Evolutionary conservation across 2,888 invertebrate species (phyloP).

Genomic region (Caprella mutica): DNA sequence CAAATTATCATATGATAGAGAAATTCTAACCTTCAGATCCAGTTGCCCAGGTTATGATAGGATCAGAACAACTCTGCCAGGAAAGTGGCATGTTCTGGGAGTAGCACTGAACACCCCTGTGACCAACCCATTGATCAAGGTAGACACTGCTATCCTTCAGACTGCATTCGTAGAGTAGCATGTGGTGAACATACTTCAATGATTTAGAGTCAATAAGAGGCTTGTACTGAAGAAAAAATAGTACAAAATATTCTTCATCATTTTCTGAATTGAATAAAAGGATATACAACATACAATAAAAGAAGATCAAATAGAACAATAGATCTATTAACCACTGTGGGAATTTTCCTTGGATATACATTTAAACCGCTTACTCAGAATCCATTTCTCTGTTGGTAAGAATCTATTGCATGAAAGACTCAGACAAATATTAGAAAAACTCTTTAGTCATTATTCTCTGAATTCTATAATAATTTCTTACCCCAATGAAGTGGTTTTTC

Average conservation of each 20-base stretch:
- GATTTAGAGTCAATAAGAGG: conserved; percentile 44
- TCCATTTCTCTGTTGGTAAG: too few species aligned
- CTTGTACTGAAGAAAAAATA: conserved; percentile 14
- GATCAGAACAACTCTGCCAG: conserved; percentile 58
- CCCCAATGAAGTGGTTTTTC: conserved; percentile 57
- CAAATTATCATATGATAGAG: too few species aligned
- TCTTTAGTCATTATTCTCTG: too few species aligned
- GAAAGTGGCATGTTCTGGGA: conserved; percentile 64
- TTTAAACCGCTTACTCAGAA: too few species aligned
- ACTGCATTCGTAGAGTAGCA: conserved; percentile 70
- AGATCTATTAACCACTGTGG: too few species aligned
- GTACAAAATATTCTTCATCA: too few species aligned
- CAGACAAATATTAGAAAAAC: too few species aligned
- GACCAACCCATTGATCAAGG: conserved; percentile 43
- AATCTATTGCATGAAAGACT: too few species aligned
- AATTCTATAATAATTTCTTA: conserved; percentile 45
- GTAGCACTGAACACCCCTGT: conserved; percentile 45
- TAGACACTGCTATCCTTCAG: conserved; percentile 15
- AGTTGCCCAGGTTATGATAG: conserved; percentile 70
- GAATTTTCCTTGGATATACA: too few species aligned
- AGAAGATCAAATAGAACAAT: too few species aligned
- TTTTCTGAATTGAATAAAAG: too few species aligned
- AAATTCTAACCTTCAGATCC: conserved; percentile 59
- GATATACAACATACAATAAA: too few species aligned
- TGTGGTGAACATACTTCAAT: conserved; percentile 64